Evolutionary conservation across 1,140 invertebrate species (phyloP).

Genomic region (Heliconius congener): DNA sequence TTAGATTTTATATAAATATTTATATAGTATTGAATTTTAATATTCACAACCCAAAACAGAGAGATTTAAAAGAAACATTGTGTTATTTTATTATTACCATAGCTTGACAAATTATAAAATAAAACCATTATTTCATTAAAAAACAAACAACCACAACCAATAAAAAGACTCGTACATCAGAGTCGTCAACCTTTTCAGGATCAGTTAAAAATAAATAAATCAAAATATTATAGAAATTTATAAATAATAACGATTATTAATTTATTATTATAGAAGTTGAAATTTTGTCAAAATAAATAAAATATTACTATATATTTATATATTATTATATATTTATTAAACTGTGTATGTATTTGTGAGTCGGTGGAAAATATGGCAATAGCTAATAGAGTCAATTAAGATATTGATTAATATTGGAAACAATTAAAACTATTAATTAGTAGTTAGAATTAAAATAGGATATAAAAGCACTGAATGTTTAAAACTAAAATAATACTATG

Average conservation of each 20-base stretch:
- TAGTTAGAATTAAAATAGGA: no score
- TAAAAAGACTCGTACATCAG: no score
- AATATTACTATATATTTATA: not conserved
- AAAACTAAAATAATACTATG: not conserved
- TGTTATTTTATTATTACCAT: no score
- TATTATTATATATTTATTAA: not conserved
- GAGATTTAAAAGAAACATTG: not conserved
- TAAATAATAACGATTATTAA: no score
- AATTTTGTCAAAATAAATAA: not conserved
- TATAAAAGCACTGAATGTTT: not conserved
- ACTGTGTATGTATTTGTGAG: not conserved
- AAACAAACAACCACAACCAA: not conserved
- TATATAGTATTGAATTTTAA: not conserved
- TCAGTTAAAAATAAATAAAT: no score
- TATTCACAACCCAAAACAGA: not conserved
- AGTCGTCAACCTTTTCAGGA: no score
- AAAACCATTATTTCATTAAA: not conserved
- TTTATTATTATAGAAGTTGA: no score
- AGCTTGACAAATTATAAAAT: not conserved
- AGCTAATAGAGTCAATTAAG: not conserved
- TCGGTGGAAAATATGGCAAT: constrained; percentile 7
- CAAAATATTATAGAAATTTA: not conserved
- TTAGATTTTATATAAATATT: no score
- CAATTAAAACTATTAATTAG: not conserved
- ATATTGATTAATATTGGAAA: not conserved